A percentile compares a stretch with the other conserved stretches of the same genome.
Evolutionary conservation across 2,888 invertebrate species (phyloP).

Genomic region (Beris morrisii): DNA sequence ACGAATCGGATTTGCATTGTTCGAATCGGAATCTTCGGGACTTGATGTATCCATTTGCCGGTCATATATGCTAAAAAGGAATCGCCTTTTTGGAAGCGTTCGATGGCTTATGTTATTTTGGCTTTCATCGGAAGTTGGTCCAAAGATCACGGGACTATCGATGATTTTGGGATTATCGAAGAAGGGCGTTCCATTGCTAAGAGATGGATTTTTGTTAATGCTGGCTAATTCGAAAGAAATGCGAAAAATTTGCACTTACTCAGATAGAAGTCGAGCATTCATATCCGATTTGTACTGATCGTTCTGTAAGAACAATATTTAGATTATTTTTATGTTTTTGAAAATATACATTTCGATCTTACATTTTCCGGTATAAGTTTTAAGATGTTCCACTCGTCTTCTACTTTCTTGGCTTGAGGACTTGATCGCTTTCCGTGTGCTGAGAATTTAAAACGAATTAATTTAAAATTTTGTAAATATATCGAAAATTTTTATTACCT

Average conservation of each 20-base stretch:
- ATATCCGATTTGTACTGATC: slow-evolving; percentile 7
- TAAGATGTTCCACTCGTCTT: slow-evolving; percentile 21
- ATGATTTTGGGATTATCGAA: background rate
- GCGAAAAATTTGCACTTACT: slow-evolving; percentile 13
- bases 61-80: slow-evolving; percentile 2
- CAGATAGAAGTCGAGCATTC: slow-evolving; percentile 9
- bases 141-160: background rate
- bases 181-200: background rate
- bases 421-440: slow-evolving; percentile 30
- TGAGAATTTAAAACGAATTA: slow-evolving; percentile 1
- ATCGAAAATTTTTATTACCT: slow-evolving; percentile 13
- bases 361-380: slow-evolving; percentile 27
- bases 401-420: background rate
- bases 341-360: background rate
- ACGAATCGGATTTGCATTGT: slow-evolving; percentile 1
- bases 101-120: slow-evolving; percentile 6
- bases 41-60: slow-evolving; percentile 3
- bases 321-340: background rate
- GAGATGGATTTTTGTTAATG: background rate
- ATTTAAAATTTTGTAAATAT: slow-evolving; percentile 1
- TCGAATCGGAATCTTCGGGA: slow-evolving; percentile 7
- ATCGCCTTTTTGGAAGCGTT: slow-evolving; percentile 8
- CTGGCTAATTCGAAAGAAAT: background rate
- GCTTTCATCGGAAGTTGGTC: slow-evolving; percentile 12
- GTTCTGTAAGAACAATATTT: slow-evolving; percentile 10